A percentile compares a stretch with the other conserved stretches of the same genome.
Evolutionary conservation across 2,888 invertebrate species (phyloP).

Genomic region (Xylota sylvarum): DNA sequence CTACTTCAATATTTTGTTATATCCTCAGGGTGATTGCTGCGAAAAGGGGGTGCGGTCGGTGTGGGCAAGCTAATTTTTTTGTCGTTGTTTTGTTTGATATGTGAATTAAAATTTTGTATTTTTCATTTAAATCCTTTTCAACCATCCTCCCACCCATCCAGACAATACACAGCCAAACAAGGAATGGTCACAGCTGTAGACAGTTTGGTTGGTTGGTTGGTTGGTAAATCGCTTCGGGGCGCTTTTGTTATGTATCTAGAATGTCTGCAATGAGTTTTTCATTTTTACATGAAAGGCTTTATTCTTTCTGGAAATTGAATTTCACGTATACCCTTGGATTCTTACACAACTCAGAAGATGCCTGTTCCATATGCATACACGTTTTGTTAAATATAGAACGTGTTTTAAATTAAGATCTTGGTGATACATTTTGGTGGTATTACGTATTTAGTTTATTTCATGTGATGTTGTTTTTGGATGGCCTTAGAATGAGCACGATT

Average conservation of each 20-base stretch:
- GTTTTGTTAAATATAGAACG: not conserved
- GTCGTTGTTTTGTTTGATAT: constrained; percentile 56
- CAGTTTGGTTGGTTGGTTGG: constrained; percentile 74
- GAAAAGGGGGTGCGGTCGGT: not conserved
- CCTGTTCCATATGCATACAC: not conserved
- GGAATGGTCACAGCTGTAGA: constrained; percentile 72
- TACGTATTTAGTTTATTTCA: not conserved
- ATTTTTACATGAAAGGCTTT: constrained; percentile 14
- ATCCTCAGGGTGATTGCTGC: constrained; percentile 33
- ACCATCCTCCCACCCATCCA: constrained; percentile 17
- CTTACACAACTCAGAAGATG: not conserved
- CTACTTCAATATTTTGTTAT: constrained; percentile 62
- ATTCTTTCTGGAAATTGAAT: constrained; percentile 48
- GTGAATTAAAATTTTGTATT: constrained; percentile 69
- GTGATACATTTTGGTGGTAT: not conserved
- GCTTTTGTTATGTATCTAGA: constrained; percentile 42
- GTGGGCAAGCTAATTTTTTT: constrained; percentile 51
- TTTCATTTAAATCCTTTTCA: constrained; percentile 49
- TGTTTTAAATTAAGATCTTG: not conserved
- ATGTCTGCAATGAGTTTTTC: constrained; percentile 51
- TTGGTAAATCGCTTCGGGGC: constrained; percentile 45
- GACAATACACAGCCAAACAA: constrained; percentile 24
- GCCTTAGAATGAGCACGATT: not conserved
- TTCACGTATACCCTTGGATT: constrained; percentile 38
- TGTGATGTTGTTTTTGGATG: not conserved